Base-by-base conservation (phyloP, 2,113 vertebrate species). In the Mustela lutreola region DNA sequence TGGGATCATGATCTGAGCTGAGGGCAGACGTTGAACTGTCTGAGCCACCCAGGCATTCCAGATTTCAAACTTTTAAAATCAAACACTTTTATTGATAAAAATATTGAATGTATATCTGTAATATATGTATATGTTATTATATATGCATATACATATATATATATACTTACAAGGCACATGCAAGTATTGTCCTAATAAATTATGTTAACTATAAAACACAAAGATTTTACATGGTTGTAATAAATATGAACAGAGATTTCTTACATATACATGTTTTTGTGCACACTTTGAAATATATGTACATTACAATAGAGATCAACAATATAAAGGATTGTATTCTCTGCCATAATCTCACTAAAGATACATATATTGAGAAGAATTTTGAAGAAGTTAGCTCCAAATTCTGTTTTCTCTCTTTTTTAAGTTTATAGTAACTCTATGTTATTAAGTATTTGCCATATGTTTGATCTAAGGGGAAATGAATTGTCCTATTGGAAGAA, bases 371-470 rank as follows among this genome's bases (percentile, higher is more conserved):
- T 36, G 16, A 90, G 89, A 81, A 24, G 63, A 50, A 79, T 93
- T 95, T 50, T 73, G 65, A 95, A 82, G 78, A 95, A 45, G 21
- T 75, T 71, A 84, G 63, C 22, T 76, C 31, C 42, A 85, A 62
- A 18, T 94, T 94, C 87, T 88, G 11, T 90, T 84, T 95, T 80
- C 18, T 92, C 36, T 92, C 33, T 56, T 76, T 21, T 92, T 90
- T 65, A 84, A 93, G 76, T 87, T 82, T 60, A 92, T 58, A 33
- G 14, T 95, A 88, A 39, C 70, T 84, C 24, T 5, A 31, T 75
- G 15, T 76, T 21, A 26, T 88, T 93, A 48, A 58, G 28, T 83
- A 50, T 95, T 92, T 94, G 84, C 63, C 36, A 60, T 85, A 89
- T 82, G 62, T 91, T 95, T 95, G 60, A 73, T 93, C 3, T 89